Conservation (phyloP, 2,797 vertebrate species). For the Sternotherus odoratus region DNA sequence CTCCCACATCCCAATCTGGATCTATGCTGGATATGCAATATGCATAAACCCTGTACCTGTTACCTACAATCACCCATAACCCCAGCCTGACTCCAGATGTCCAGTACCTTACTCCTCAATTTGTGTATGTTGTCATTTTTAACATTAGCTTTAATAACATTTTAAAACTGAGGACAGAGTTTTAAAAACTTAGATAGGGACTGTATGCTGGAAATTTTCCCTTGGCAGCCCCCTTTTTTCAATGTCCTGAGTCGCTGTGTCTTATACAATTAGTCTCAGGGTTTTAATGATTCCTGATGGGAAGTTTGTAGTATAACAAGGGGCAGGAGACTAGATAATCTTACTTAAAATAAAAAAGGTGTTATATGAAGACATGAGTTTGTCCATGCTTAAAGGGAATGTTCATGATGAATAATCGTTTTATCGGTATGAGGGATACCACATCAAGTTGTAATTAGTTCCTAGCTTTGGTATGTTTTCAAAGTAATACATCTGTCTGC, state of each 20-base stretch:
- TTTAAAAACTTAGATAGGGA: neutral
- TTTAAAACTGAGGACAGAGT: neutral
- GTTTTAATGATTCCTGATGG: neutral
- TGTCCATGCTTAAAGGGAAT: neutral
- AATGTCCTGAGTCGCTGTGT: neutral
- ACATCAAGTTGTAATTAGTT: neutral
- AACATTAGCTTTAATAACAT: no score
- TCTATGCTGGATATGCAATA: no score
- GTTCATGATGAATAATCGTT: neutral
- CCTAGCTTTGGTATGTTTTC: neutral
- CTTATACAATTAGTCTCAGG: neutral
- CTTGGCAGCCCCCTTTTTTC: neutral
- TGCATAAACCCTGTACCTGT: no score
- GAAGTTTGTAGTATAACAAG: neutral
- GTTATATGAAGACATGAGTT: neutral
- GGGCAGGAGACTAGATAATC: neutral
- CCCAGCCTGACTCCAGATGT: no score
- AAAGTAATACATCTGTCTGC: neutral
- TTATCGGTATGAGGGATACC: neutral
- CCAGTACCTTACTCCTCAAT: no score
- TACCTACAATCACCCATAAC: no score
- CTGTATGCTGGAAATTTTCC: neutral
- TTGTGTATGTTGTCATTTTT: no score
- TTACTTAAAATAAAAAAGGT: neutral
- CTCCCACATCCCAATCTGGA: no score